Evolutionary conservation across 2,113 vertebrate species (phyloP).

Genomic region (Sialia sialis): DNA sequence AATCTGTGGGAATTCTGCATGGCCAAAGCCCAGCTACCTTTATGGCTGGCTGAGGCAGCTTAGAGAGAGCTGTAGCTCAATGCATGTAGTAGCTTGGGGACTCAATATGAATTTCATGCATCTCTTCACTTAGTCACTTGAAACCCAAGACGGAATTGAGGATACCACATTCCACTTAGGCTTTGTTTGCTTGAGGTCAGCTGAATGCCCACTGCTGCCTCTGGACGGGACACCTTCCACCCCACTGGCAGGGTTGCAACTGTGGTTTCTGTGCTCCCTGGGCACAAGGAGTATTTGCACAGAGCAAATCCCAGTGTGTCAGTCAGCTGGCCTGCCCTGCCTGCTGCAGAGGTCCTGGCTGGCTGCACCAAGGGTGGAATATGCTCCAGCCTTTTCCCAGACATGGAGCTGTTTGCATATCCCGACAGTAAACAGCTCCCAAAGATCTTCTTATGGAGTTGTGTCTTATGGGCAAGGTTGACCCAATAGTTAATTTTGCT

Average conservation of each 20-base stretch:
- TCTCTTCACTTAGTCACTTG: slow-evolving; percentile 35
- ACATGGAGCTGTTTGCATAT: neutral
- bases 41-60: neutral
- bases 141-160: slow-evolving; percentile 15
- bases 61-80: neutral
- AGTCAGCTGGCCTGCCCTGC: neutral
- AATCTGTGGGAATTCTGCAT: slow-evolving; percentile 54
- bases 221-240: neutral
- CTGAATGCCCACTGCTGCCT: slow-evolving; percentile 11
- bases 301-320: neutral
- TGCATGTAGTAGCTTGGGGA: neutral
- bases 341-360: neutral
- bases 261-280: slow-evolving; percentile 9
- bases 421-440: neutral
- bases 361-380: neutral
- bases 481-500: slow-evolving; percentile 32
- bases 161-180: slow-evolving; percentile 45
- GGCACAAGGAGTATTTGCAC: neutral
- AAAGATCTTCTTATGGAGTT: neutral
- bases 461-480: slow-evolving; percentile 6
- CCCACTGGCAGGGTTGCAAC: neutral
- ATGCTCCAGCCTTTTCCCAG: neutral
- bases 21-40: slow-evolving; percentile 39
- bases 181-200: slow-evolving; percentile 38
- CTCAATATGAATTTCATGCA: neutral